phyloP scores from a whole-genome alignment of 2,888 invertebrate species.

The Apamea sordens region DNA sequence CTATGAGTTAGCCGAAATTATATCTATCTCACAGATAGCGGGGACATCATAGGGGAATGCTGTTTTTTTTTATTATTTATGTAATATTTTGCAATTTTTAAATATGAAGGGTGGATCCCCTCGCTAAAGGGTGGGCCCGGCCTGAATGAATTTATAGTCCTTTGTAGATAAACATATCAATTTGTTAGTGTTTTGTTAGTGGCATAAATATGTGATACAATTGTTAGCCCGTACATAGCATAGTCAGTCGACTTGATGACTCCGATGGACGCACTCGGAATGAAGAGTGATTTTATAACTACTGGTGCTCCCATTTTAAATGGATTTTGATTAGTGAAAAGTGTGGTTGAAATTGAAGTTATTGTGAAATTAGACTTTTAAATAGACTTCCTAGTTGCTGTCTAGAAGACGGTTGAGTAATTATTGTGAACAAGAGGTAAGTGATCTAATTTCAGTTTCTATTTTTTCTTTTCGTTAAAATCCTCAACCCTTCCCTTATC shows the following conservation, averaged over 20 bases:
- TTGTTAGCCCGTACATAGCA: slow-evolving; percentile 77
- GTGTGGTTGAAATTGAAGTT: slow-evolving; percentile 27
- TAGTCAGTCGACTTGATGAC: slow-evolving; percentile 84
- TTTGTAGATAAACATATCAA: slow-evolving; percentile 90
- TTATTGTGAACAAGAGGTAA: slow-evolving; percentile 37
- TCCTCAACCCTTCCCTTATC: slow-evolving; percentile 35
- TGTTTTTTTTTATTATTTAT: slow-evolving; percentile 86
- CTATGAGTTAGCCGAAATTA: slow-evolving; percentile 86
- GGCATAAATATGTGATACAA: slow-evolving; percentile 86
- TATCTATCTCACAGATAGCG: slow-evolving; percentile 76
- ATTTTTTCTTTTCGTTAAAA: slow-evolving; percentile 32
- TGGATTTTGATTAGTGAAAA: slow-evolving; percentile 66
- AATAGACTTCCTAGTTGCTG: slow-evolving; percentile 20
- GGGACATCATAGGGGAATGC: slow-evolving; percentile 75
- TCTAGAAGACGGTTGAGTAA: not conserved
- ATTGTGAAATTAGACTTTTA: slow-evolving; percentile 49
- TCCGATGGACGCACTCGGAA: slow-evolving; percentile 79
- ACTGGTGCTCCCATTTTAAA: slow-evolving; percentile 59
- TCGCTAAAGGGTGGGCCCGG: slow-evolving; percentile 88
- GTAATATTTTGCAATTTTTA: slow-evolving; percentile 89
- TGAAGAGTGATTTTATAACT: slow-evolving; percentile 77
- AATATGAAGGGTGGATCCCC: slow-evolving; percentile 89
- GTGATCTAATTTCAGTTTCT: slow-evolving; percentile 31
- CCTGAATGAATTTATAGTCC: slow-evolving; percentile 88
- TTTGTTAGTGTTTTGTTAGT: slow-evolving; percentile 89